phyloP scores from a whole-genome alignment of 2,888 invertebrate genomes.

The Nephrotoma appendiculata region DNA sequence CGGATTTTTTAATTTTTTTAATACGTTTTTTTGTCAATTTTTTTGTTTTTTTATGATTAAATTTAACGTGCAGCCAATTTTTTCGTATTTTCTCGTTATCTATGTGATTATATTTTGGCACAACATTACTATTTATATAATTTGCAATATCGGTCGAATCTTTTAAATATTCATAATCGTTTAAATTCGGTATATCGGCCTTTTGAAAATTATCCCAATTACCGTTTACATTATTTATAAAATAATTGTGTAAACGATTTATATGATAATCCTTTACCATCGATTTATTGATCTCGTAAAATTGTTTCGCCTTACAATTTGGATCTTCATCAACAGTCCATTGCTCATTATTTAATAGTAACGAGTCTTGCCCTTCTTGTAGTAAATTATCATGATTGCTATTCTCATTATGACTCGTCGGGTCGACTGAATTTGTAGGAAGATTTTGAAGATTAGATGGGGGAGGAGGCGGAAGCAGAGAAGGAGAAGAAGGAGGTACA shows the following conservation, averaged over 20 bases:
- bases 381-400: neutral
- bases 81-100: slow-evolving; percentile 24
- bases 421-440: neutral
- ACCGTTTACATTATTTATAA: slow-evolving; percentile 44
- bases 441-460: neutral
- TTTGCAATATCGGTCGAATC: neutral
- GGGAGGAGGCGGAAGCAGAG: neutral
- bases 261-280: slow-evolving; percentile 35
- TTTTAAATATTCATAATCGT: neutral
- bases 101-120: slow-evolving; percentile 27
- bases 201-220: slow-evolving; percentile 32
- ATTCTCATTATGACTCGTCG: neutral
- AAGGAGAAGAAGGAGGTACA: neutral
- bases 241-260: slow-evolving; percentile 38
- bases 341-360: neutral
- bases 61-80: slow-evolving; percentile 19
- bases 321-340: slow-evolving; percentile 19
- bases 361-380: neutral
- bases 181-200: neutral
- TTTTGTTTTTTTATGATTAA: neutral
- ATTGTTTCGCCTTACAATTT: slow-evolving; percentile 24
- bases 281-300: slow-evolving; percentile 24
- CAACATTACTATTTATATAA: slow-evolving; percentile 19
- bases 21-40: neutral
- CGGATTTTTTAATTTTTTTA: neutral